Percentiles rank a stretch among this genome's conserved stretches.
Conservation (phyloP, 2,797 vertebrate genomes). For the Hoplostethus mediterraneus region DNA sequence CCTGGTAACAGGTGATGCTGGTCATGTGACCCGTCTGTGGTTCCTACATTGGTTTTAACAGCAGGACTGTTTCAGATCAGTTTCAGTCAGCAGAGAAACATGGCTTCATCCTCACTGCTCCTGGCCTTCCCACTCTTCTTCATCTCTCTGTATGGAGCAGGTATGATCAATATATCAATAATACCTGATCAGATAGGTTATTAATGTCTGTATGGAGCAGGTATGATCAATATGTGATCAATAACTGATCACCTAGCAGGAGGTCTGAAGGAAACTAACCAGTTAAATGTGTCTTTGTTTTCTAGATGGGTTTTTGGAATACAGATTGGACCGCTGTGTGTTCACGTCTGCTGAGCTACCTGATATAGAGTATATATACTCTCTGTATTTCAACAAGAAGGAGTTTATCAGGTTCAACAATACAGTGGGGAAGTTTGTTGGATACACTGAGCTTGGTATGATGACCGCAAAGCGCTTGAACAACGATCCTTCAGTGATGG, state of each 20-base stretch:
- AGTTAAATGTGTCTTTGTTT: background rate
- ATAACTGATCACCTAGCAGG: too few species aligned
- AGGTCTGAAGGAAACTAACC: too few species aligned
- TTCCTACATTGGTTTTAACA: too few species aligned
- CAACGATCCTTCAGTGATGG: rapidly evolving
- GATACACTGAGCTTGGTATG: background rate
- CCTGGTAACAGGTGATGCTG: too few species aligned
- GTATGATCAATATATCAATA: slow-evolving; percentile 14
- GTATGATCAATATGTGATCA: too few species aligned
- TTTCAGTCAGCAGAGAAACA: slow-evolving; percentile 18
- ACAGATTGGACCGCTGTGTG: rapidly evolving
- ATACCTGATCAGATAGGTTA: background rate
- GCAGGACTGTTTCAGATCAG: too few species aligned
- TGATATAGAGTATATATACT: background rate
- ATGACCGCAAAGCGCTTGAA: rapidly evolving
- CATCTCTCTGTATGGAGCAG: slow-evolving; percentile 33
- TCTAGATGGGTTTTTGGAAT: background rate
- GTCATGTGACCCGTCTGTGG: too few species aligned
- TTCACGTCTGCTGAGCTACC: slow-evolving; percentile 51
- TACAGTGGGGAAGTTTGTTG: slow-evolving; percentile 33
- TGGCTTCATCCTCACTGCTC: slow-evolving; percentile 42
- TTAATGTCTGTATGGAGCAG: too few species aligned
- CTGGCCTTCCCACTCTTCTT: slow-evolving; percentile 31
- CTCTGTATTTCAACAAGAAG: background rate
- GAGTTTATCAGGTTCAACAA: background rate